phyloP scores from a whole-genome alignment of 1,140 invertebrate genomes.

The Drosophila nigromelanica region DNA sequence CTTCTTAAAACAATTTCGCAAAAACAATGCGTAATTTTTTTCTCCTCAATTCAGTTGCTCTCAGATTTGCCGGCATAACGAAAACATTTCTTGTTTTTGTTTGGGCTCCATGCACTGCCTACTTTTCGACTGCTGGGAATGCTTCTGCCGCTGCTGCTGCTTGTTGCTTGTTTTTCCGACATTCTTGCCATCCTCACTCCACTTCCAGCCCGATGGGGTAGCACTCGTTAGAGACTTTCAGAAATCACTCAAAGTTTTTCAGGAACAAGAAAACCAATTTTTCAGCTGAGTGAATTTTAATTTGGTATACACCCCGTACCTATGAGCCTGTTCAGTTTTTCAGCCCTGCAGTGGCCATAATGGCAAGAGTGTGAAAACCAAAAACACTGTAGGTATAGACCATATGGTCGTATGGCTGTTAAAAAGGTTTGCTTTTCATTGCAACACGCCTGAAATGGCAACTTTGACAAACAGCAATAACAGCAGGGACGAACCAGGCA shows the following conservation, averaged over 20 bases:
- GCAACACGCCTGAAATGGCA: slow-evolving; percentile 79
- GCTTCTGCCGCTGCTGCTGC: slow-evolving; percentile 10
- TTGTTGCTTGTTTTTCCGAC: slow-evolving; percentile 49
- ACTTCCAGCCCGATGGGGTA: slow-evolving; percentile 2
- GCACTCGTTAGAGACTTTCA: slow-evolving; percentile 75
- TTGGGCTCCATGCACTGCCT: neutral
- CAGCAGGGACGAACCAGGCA: slow-evolving; percentile 39
- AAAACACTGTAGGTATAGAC: slow-evolving; percentile 12
- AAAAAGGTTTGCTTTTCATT: slow-evolving; percentile 81
- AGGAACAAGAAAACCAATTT: slow-evolving; percentile 83
- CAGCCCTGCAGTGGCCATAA: slow-evolving; percentile 24
- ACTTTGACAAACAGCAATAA: slow-evolving; percentile 77
- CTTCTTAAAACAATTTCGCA: slow-evolving; percentile 56
- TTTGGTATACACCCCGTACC: slow-evolving; percentile 72
- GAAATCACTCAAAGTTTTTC: slow-evolving; percentile 83
- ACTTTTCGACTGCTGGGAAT: slow-evolving; percentile 12
- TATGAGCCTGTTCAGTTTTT: slow-evolving; percentile 52
- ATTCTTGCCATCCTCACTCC: neutral
- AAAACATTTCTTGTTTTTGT: slow-evolving; percentile 54
- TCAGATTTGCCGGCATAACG: slow-evolving; percentile 26
- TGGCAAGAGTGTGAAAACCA: slow-evolving; percentile 36
- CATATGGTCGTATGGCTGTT: slow-evolving; percentile 25
- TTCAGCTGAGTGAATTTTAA: slow-evolving; percentile 83
- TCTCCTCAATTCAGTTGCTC: slow-evolving; percentile 4
- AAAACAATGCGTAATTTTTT: slow-evolving; percentile 47